A percentile compares a stretch with the other conserved stretches of the same genome.
phyloP scores from a whole-genome alignment of 1,140 invertebrate genomes.

The Saccostrea glomerata region DNA sequence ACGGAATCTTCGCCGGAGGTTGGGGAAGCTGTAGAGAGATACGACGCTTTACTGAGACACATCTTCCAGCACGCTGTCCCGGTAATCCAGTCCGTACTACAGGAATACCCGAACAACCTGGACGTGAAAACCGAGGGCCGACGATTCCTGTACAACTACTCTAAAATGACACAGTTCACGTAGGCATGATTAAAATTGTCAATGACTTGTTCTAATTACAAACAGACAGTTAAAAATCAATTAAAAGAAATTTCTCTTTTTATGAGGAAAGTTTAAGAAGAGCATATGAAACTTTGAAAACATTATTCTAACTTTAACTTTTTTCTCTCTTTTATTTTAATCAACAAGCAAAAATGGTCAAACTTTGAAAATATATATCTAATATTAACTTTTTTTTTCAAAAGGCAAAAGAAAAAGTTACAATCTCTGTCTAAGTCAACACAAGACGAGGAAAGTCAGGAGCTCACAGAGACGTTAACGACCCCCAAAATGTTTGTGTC shows the following conservation, averaged over 20 bases:
- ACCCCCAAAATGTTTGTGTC: constrained; percentile 36
- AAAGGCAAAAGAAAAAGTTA: too few relatives aligned
- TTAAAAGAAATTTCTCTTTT: background rate
- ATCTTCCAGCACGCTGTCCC: constrained; percentile 55
- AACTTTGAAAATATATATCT: too few relatives aligned
- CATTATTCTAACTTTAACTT: background rate
- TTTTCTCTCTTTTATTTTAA: too few relatives aligned
- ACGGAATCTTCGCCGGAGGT: constrained; percentile 48
- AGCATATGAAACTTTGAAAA: background rate
- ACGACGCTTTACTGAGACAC: constrained; percentile 60
- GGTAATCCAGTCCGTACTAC: constrained; percentile 58
- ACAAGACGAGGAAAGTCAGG: background rate
- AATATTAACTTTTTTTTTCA: too few relatives aligned
- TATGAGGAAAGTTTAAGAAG: background rate
- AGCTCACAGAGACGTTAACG: constrained; percentile 34
- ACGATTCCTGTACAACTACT: constrained; percentile 64
- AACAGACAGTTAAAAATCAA: background rate
- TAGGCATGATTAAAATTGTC: constrained; percentile 35
- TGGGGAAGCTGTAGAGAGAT: constrained; percentile 50
- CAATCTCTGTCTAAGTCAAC: background rate
- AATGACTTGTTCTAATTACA: too few relatives aligned
- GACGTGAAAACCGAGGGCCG: constrained; percentile 66
- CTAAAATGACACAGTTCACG: constrained; percentile 65
- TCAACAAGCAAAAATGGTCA: too few relatives aligned
- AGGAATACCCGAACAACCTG: constrained; percentile 56